A percentile compares a stretch with the other conserved stretches of the same genome.
These are phyloP conservation scores for Acleris holmiana DNA, from an alignment of 2,888 invertebrate species.

Conservation along the genomic window DNA sequence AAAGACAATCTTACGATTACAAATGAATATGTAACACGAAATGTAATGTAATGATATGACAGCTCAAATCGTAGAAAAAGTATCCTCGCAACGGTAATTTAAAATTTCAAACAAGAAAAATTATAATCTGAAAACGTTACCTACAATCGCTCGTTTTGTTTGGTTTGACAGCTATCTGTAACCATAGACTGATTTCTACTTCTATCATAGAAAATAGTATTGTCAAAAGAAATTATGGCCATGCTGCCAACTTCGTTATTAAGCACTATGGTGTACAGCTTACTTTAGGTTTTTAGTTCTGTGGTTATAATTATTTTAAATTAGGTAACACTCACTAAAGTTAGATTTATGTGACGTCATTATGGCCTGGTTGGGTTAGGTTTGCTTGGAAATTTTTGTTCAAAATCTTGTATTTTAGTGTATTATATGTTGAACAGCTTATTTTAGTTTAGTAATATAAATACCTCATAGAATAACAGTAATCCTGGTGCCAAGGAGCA, in stretches of 20 bases:
- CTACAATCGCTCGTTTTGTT: neutral
- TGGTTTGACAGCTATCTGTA: neutral
- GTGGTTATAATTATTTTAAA: constrained; percentile 34
- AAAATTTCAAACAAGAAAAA: constrained; percentile 17
- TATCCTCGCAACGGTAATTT: constrained; percentile 11
- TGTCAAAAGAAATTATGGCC: too few relatives aligned
- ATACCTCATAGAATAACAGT: constrained; percentile 79
- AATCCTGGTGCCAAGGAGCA: constrained; percentile 79
- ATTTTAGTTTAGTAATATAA: constrained; percentile 82
- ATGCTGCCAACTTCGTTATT: neutral
- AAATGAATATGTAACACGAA: too few relatives aligned
- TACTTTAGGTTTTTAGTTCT: constrained; percentile 1
- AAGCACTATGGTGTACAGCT: neutral
- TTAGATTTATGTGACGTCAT: constrained; percentile 82
- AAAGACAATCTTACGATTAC: constrained; percentile 1
- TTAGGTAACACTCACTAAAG: constrained; percentile 54
- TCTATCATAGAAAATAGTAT: too few relatives aligned
- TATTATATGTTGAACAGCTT: constrained; percentile 85
- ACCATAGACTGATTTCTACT: neutral
- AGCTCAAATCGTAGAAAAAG: neutral
- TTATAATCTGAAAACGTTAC: constrained; percentile 5
- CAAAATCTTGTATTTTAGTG: constrained; percentile 86
- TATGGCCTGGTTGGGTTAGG: constrained; percentile 89
- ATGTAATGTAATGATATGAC: too few relatives aligned
- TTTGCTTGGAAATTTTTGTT: constrained; percentile 88